phyloP scores from a whole-genome alignment of 1,140 invertebrate species.

The Pteromalus puparum region DNA sequence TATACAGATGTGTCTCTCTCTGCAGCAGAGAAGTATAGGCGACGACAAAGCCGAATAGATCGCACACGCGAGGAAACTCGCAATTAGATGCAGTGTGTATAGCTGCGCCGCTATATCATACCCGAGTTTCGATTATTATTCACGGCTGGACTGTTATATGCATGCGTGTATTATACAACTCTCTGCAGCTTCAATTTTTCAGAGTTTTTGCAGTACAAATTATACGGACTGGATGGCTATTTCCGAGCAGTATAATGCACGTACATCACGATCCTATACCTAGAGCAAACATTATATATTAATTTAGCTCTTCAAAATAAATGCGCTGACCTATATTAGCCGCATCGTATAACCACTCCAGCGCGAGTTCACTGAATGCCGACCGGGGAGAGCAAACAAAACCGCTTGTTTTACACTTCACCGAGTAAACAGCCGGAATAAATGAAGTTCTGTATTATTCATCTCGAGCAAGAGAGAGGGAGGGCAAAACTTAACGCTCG shows the following conservation, averaged over 20 bases:
- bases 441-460: conserved; percentile 4
- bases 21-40: too few relatives aligned
- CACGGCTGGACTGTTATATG: too few relatives aligned
- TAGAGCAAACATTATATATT: background rate
- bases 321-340: background rate
- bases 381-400: background rate
- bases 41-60: background rate
- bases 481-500: background rate
- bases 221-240: too few relatives aligned
- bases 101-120: background rate
- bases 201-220: too few relatives aligned
- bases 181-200: too few relatives aligned
- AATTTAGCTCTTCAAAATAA: background rate
- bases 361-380: background rate
- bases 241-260: too few relatives aligned
- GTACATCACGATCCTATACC: too few relatives aligned
- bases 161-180: too few relatives aligned
- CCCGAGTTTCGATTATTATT: too few relatives aligned
- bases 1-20: background rate
- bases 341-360: background rate
- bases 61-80: background rate
- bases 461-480: background rate
- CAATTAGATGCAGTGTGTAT: background rate
- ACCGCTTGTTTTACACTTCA: background rate
- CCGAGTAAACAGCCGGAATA: background rate